These are phyloP conservation scores for Leucopternis melanops DNA, from an alignment of 2,113 vertebrate species.

Conservation along the genomic window DNA sequence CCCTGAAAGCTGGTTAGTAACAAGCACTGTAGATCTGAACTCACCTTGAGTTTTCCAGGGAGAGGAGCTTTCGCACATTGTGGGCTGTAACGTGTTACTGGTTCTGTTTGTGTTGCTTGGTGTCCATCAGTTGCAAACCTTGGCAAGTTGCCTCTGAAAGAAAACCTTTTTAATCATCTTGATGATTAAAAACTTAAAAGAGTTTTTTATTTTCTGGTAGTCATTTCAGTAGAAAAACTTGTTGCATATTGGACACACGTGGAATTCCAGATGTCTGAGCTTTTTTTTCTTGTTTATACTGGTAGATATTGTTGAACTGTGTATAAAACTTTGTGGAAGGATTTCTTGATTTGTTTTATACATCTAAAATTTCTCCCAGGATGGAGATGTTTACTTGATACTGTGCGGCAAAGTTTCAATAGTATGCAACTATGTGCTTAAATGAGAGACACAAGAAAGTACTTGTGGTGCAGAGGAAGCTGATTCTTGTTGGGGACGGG, in stretches of 20 bases:
- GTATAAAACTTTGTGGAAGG: neutral
- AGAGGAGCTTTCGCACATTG: neutral
- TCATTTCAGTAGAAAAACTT: neutral
- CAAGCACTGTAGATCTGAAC: neutral
- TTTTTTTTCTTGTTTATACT: neutral
- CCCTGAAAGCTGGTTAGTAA: neutral
- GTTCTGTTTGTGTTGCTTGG: neutral
- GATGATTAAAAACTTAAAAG: neutral
- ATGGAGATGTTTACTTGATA: neutral
- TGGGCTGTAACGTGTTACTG: fast-evolving
- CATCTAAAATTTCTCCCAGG: neutral
- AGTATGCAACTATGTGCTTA: neutral
- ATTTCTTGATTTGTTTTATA: neutral
- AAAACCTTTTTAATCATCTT: neutral
- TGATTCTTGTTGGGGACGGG: neutral
- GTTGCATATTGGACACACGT: fast-evolving
- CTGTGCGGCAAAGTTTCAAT: neutral
- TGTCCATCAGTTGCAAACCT: neutral
- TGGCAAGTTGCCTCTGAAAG: neutral
- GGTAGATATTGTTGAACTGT: neutral
- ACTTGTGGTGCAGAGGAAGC: neutral
- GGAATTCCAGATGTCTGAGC: neutral
- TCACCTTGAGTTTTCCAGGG: neutral
- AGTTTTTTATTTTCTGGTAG: neutral
- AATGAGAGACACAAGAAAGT: neutral